A percentile compares a stretch with the other conserved stretches of the same genome.
Conservation (phyloP, 2,888 invertebrate species). For the Mystacides longicornis region DNA sequence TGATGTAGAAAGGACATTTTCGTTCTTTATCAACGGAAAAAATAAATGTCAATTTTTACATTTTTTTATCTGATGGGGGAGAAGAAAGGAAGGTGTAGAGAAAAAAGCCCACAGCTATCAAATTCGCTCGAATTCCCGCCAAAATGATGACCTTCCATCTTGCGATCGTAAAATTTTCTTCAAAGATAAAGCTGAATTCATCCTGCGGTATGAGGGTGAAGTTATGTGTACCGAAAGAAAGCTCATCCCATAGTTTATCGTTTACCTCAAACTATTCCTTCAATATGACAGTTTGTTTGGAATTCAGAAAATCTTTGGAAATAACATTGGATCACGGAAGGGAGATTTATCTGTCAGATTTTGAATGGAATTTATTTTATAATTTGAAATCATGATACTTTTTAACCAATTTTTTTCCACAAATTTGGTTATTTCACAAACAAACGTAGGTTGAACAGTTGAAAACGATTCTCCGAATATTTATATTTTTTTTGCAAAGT, state of each 20-base stretch:
- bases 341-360: too few relatives aligned
- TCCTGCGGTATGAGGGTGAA: neutral
- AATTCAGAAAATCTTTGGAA: neutral
- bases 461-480: too few relatives aligned
- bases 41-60: neutral
- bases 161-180: constrained; percentile 19
- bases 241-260: constrained; percentile 1
- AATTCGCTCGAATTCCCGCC: constrained; percentile 24
- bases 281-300: neutral
- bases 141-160: constrained; percentile 22
- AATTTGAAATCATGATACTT: too few relatives aligned
- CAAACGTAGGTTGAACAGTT: too few relatives aligned
- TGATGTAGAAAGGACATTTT: neutral
- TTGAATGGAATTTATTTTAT: too few relatives aligned
- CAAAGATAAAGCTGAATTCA: constrained; percentile 11
- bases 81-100: constrained; percentile 6
- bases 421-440: too few relatives aligned
- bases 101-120: constrained; percentile 17
- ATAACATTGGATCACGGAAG: too few relatives aligned
- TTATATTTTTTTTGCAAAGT: too few relatives aligned
- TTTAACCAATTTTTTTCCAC: too few relatives aligned
- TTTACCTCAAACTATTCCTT: neutral
- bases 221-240: neutral
- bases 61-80: constrained; percentile 20
- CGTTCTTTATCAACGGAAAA: neutral